Conservation (phyloP, 2,113 vertebrate species). For the Ptyas mucosa region DNA sequence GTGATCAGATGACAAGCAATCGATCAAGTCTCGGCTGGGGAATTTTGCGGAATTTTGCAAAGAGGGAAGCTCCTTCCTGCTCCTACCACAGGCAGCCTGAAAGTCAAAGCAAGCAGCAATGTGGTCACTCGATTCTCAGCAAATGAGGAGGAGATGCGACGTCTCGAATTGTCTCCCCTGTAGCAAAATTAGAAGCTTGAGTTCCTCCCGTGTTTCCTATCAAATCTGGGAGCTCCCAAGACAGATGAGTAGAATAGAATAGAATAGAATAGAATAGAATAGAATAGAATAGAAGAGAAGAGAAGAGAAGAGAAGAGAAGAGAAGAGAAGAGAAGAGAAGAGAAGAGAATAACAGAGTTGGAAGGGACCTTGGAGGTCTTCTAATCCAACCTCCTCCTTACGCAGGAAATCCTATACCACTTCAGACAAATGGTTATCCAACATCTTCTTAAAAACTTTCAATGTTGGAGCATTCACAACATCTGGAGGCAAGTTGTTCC, state of each 20-base stretch:
- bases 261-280: no score
- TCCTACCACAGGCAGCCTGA: no score
- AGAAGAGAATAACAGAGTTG: no score
- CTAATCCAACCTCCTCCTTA: no score
- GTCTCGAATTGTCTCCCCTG: no score
- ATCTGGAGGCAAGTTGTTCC: no score
- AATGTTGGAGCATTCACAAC: no score
- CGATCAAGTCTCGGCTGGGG: no score
- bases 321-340: no score
- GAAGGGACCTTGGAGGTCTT: no score
- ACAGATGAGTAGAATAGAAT: not conserved
- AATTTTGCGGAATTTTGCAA: not conserved
- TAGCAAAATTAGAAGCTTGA: not conserved
- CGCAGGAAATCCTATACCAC: not conserved
- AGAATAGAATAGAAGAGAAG: no score
- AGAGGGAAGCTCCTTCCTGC: not conserved
- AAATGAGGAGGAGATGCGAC: rapidly evolving
- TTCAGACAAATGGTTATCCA: not conserved
- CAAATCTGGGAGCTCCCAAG: not conserved
- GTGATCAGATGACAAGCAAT: not conserved
- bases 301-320: no score
- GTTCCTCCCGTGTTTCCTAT: not conserved
- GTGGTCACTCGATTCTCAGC: not conserved
- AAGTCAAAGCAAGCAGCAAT: not conserved
- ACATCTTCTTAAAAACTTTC: not conserved